These are phyloP conservation scores for Melangyna quadrimaculata DNA, from an alignment of 2,888 invertebrate species.

Conservation along the genomic window DNA sequence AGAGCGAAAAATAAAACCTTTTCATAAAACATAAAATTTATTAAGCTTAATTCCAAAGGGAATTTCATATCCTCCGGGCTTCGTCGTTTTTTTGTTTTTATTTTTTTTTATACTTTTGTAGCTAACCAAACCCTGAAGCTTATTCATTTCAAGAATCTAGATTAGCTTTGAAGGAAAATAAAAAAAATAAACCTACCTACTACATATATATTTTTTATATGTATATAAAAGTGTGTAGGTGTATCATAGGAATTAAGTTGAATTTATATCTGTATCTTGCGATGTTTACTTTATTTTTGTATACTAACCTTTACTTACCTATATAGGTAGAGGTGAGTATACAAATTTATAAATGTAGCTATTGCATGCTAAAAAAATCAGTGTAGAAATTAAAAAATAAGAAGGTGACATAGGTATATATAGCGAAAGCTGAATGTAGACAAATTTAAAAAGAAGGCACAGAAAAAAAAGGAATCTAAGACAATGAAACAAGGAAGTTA, in stretches of 20 bases:
- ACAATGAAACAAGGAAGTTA: slow-evolving; percentile 70
- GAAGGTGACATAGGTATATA: background rate
- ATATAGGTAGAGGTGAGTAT: background rate
- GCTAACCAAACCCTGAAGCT: background rate
- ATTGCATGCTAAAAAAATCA: slow-evolving; percentile 39
- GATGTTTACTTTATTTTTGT: slow-evolving; percentile 23
- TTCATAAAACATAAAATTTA: slow-evolving; percentile 70
- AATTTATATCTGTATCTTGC: slow-evolving; percentile 1
- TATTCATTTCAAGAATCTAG: slow-evolving; percentile 54
- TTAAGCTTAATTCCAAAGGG: slow-evolving; percentile 66
- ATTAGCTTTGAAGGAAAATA: slow-evolving; percentile 54
- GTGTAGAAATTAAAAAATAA: slow-evolving; percentile 39
- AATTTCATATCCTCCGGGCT: slow-evolving; percentile 37
- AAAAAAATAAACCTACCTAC: background rate
- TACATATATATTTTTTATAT: background rate
- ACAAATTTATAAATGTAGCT: background rate
- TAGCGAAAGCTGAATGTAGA: background rate
- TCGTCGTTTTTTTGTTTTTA: background rate
- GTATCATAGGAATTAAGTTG: slow-evolving; percentile 19
- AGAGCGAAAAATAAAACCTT: slow-evolving; percentile 47
- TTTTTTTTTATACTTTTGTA: background rate
- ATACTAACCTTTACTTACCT: slow-evolving; percentile 3
- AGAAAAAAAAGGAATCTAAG: slow-evolving; percentile 16
- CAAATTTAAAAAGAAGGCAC: background rate
- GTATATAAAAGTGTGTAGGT: background rate